Percentiles rank a stretch among this genome's conserved stretches.
Conservation (phyloP, 2,888 invertebrate genomes). For the Osmoderma eremita region DNA sequence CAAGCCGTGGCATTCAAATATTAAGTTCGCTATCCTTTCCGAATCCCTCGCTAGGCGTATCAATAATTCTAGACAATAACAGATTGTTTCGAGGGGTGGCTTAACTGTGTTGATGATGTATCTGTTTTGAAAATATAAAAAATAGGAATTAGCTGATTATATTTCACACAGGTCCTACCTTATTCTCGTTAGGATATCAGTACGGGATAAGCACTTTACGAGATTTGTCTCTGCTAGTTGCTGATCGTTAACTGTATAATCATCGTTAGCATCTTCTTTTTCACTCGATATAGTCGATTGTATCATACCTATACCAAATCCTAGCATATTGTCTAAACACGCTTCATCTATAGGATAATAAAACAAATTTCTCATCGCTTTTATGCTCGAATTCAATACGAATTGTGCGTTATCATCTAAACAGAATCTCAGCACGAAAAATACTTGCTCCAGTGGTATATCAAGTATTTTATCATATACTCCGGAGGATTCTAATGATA, state of each 20-base stretch:
- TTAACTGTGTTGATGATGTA: constrained; percentile 79
- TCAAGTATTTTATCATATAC: constrained; percentile 80
- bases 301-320: constrained; percentile 72
- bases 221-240: constrained; percentile 87
- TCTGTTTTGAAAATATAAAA: constrained; percentile 64
- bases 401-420: constrained; percentile 84
- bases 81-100: constrained; percentile 76
- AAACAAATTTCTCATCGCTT: constrained; percentile 78
- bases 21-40: constrained; percentile 70
- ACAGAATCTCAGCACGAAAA: constrained; percentile 84
- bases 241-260: constrained; percentile 82
- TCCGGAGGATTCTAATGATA: constrained; percentile 78
- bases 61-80: constrained; percentile 81
- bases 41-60: constrained; percentile 84
- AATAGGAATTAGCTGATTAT: too few relatives aligned
- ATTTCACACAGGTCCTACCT: constrained; percentile 64
- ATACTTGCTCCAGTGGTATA: constrained; percentile 78
- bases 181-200: constrained; percentile 80
- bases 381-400: constrained; percentile 79
- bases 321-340: constrained; percentile 74
- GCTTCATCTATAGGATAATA: constrained; percentile 83
- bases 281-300: constrained; percentile 69
- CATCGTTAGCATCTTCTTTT: constrained; percentile 63
- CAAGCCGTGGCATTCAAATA: constrained; percentile 73
- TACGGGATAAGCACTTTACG: constrained; percentile 76